phyloP scores from a whole-genome alignment of 2,888 invertebrate genomes.

The Diarsia mendica region DNA sequence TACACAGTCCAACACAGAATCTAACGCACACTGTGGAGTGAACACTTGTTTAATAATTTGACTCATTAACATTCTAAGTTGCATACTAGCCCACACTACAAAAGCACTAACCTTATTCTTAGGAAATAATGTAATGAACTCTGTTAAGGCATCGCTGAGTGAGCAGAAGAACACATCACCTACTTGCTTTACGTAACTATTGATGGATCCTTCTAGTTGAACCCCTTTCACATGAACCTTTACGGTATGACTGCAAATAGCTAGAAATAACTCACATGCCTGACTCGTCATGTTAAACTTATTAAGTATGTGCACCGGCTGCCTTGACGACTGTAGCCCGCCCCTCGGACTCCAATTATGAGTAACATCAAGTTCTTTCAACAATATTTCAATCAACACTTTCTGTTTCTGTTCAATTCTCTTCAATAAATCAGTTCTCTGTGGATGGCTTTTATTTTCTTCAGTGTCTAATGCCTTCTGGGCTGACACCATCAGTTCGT shows the following conservation, averaged over 20 bases:
- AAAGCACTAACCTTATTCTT: conserved; percentile 92
- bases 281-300: conserved; percentile 92
- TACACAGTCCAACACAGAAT: conserved; percentile 96
- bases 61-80: conserved; percentile 94
- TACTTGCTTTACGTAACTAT: conserved; percentile 94
- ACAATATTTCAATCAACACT: conserved; percentile 95
- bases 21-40: conserved; percentile 96
- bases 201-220: conserved; percentile 94
- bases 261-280: conserved; percentile 95
- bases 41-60: conserved; percentile 97
- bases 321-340: conserved; percentile 95
- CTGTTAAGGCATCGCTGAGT: conserved; percentile 92
- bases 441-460: conserved; percentile 84
- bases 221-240: conserved; percentile 95
- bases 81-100: conserved; percentile 97
- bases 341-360: conserved; percentile 98
- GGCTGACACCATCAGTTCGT: conserved; percentile 93
- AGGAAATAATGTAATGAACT: conserved; percentile 93
- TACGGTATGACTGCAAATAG: conserved; percentile 95
- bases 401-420: conserved; percentile 93
- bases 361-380: conserved; percentile 96
- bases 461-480: conserved; percentile 83
- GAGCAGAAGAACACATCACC: conserved; percentile 96
- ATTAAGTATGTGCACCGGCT: conserved; percentile 96
- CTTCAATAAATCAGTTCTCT: conserved; percentile 82